These are phyloP conservation scores for Hypomecis punctinalis DNA, from an alignment of 2,888 invertebrate species.

Conservation along the genomic window DNA sequence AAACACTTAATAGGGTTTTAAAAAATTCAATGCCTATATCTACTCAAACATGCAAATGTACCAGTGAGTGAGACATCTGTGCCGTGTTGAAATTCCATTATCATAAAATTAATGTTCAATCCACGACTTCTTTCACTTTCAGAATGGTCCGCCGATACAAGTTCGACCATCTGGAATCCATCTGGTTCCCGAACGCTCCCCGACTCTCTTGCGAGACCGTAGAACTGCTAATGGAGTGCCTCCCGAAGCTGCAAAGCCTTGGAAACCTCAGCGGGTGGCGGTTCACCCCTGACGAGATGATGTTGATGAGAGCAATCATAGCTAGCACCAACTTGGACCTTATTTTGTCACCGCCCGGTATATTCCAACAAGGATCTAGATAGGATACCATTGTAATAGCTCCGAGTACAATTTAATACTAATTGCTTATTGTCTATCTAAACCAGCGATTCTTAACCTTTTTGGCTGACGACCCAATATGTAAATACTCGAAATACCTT, in stretches of 20 bases:
- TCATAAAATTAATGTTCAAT: neutral
- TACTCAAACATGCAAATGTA: neutral
- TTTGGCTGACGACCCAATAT: no score
- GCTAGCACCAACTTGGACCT: slow-evolving; percentile 88
- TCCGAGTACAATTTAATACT: slow-evolving; percentile 2
- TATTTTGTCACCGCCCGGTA: slow-evolving; percentile 86
- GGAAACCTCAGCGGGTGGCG: slow-evolving; percentile 89
- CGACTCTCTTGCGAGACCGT: slow-evolving; percentile 86
- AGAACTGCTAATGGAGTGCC: slow-evolving; percentile 87
- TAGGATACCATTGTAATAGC: slow-evolving; percentile 39
- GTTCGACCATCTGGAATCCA: slow-evolving; percentile 86
- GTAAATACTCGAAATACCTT: no score
- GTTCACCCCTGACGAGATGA: slow-evolving; percentile 87
- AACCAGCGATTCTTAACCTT: no score
- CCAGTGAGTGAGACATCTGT: no score
- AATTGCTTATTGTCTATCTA: neutral
- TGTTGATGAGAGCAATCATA: slow-evolving; percentile 87
- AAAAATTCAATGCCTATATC: no score
- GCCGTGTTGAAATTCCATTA: neutral
- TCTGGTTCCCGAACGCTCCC: slow-evolving; percentile 89
- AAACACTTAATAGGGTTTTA: no score
- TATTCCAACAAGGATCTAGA: slow-evolving; percentile 75
- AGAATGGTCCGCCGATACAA: slow-evolving; percentile 88
- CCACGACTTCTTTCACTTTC: slow-evolving; percentile 51
- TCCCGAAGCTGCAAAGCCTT: slow-evolving; percentile 87